These are phyloP conservation scores for Murina feae DNA, from an alignment of 2,113 vertebrate species.

Conservation along the genomic window DNA sequence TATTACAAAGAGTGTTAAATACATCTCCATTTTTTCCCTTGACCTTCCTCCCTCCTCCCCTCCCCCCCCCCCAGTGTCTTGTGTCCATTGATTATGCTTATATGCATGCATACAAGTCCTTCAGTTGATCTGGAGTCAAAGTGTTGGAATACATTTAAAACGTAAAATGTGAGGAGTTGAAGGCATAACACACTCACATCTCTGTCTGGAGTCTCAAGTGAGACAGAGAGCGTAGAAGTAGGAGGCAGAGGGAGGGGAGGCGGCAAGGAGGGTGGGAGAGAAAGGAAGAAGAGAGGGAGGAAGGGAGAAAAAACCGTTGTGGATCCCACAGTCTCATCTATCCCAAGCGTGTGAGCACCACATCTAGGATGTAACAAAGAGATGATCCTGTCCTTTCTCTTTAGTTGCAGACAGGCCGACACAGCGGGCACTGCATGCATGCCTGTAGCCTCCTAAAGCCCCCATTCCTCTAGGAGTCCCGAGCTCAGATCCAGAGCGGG, in stretches of 20 bases:
- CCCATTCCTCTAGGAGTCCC: neutral
- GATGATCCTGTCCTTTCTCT: neutral
- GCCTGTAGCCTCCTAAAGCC: neutral
- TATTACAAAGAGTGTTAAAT: too few species aligned
- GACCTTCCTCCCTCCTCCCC: too few species aligned
- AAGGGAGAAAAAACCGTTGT: neutral
- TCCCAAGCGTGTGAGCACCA: neutral
- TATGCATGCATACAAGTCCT: too few species aligned
- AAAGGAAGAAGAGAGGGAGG: neutral
- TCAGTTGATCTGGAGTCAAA: too few species aligned
- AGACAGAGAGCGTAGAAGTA: neutral
- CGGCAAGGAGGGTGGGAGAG: neutral
- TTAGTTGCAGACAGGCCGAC: neutral
- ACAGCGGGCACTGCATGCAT: fast-evolving
- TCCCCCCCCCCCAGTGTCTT: too few species aligned
- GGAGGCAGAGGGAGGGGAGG: neutral
- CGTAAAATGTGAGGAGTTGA: neutral
- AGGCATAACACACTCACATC: neutral
- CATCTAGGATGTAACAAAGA: slow-evolving; percentile 44
- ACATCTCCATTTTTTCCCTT: too few species aligned
- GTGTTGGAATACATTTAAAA: neutral
- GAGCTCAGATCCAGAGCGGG: neutral
- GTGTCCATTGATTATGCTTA: too few species aligned
- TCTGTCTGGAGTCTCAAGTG: neutral
- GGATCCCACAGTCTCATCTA: neutral